phyloP scores from a whole-genome alignment of 2,113 vertebrate species.

The Prinia subflava region DNA sequence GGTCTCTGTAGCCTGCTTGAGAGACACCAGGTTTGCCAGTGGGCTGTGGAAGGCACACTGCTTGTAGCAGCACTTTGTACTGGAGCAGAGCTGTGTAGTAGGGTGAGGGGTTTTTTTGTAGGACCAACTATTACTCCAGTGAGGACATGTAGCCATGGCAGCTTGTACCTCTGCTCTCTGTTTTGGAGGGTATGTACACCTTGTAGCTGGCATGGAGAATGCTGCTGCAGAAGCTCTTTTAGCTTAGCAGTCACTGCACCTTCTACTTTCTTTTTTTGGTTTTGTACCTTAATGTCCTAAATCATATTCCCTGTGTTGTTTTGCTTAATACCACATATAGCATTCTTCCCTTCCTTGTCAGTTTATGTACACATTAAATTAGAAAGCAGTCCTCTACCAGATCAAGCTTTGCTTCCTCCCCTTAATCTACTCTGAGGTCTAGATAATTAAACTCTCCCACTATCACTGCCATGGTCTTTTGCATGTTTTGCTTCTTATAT shows the following conservation, averaged over 20 bases:
- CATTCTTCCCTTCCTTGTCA: constrained; percentile 17
- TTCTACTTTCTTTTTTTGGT: background rate
- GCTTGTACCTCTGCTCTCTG: rapidly evolving
- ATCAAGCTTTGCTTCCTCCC: constrained; percentile 42
- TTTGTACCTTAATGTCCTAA: constrained; percentile 26
- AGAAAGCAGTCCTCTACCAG: constrained; percentile 51
- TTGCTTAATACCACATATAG: constrained; percentile 57
- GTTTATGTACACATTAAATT: constrained; percentile 53
- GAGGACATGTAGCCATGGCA: rapidly evolving
- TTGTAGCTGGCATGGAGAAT: background rate
- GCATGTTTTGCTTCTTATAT: background rate
- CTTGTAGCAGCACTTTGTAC: background rate
- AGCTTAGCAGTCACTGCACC: background rate
- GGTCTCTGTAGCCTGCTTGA: background rate
- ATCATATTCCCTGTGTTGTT: background rate
- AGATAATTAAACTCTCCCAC: constrained; percentile 64
- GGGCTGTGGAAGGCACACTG: background rate
- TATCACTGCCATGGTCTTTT: background rate
- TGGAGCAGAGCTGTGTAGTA: background rate
- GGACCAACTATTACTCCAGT: background rate
- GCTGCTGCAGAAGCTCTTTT: background rate
- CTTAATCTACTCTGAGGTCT: constrained; percentile 51
- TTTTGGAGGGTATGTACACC: rapidly evolving
- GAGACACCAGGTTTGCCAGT: background rate
- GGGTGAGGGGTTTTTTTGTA: background rate